Base-by-base conservation (phyloP, 2,113 vertebrate genomes). In the Acinonyx jubatus region DNA sequence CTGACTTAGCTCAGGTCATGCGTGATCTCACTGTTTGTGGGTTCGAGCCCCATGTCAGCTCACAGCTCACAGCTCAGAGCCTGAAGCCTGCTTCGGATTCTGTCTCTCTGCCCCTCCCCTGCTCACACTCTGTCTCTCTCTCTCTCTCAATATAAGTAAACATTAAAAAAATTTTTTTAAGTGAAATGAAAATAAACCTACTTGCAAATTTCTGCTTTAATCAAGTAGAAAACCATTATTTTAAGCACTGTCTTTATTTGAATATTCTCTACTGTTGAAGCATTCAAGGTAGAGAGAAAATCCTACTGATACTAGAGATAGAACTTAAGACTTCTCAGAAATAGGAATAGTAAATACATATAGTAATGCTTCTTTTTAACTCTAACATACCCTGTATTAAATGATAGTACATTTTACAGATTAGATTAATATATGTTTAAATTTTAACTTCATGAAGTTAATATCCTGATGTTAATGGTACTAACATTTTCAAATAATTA, bases 401-500 rank as follows among this genome's bases (percentile, higher is more conserved):
- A 15, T 71, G 33, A 87, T 48, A 52, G 41, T 31, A 63, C 19
- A 25, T 90, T 86, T 96, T 91, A 50, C 41, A 93, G n/a, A 48
- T 65, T 38, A 93, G 9, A 55, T 79, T 97, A 91, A 88, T 68
- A 87, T 41, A 68, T 23, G 31, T 74, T 83, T 69, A 91, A 78
- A 69, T 31, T 87, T 38, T 89, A 81, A 78, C 13, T 82, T 91
- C 27, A 36, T 78, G 50, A 94, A 91, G 29, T 68, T 82, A 86
- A 63, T 69, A 89, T 57, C 48, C 14, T 38, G 18, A 71, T 65
- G 63, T 71, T 55, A 86, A 66, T 84, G 52, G 74, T 38, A 41
- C 52, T 76, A 88, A 71, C 38, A 73, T 95, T 63, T 95, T 55
- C 21, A 94, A 83, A 73, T 80, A 90, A 94, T 65, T 86, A 95